Base-by-base conservation (phyloP, 2,888 invertebrate species). In the Mongoloraphidia duomilia region DNA sequence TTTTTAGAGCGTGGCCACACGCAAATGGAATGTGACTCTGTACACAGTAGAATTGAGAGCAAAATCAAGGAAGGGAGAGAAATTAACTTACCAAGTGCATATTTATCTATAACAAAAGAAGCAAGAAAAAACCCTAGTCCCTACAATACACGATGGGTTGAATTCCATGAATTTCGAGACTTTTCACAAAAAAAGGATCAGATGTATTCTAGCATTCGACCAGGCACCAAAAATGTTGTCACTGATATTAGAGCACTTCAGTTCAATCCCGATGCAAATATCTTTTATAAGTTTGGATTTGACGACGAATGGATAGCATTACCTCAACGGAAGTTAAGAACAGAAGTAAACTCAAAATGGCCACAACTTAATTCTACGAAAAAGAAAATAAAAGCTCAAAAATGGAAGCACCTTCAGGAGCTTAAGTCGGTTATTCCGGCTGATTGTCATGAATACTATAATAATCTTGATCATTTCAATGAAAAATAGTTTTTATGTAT, bases 1-100 rank as follows among this genome's bases (percentile, higher is more conserved):
- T 61, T 51, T 47, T 49, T 61, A 5, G 58, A 56, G 37, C 53
- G 53, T 38, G 60, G 58, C 0, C 60, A 59, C 45, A 61, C 60
- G 1, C 58, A 60, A 52, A 61, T 58, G 55, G 59, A 60, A 47
- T 51, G 55, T 14, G 58, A 61, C 47, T 55, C 53, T 1, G 56
- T 60, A 13, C 60, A 61, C 47, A 49, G 52, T 14, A 40, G 46
- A 33, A 57, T 60, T 33, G 59, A 61, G 53, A 46, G 44, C 13
- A 48, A 53, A 13, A 26, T 55, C 8, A 53, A 52, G n/a, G n/a
- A n/a, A 47, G 52, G 50, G 8, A 46, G 17, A 41, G 41, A 47
- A n/a, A 52, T 54, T n/a, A 49, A 53, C 44, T 39, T 55, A 8
- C 58, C 59, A 34, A 50, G 41, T 9, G 55, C 57, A 13, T 58